Evolutionary conservation across 2,888 invertebrate genomes (phyloP).

Genomic region (Leptura quadrifasciata): DNA sequence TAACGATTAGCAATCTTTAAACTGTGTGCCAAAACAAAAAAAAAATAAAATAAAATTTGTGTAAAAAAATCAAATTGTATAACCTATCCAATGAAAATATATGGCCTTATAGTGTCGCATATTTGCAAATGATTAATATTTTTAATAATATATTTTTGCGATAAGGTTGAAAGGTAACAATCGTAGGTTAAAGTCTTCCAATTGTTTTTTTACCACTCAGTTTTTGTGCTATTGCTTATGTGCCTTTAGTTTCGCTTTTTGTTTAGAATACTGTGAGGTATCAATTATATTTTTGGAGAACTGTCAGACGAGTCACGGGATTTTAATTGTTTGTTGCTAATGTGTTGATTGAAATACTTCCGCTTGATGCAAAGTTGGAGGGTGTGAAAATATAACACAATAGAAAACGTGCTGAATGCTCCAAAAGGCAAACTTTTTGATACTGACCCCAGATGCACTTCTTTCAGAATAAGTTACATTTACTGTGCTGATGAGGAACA

Average conservation of each 20-base stretch:
- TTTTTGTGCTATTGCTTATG: constrained; percentile 2
- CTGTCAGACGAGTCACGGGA: background rate
- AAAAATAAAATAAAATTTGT: constrained; percentile 25
- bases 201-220: constrained; percentile 46
- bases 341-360: too few relatives aligned
- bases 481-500: too few relatives aligned
- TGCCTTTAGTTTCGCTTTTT: background rate
- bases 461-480: too few relatives aligned
- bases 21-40: constrained; percentile 61
- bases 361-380: too few relatives aligned
- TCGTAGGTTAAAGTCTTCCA: constrained; percentile 70
- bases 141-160: constrained; percentile 71
- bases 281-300: background rate
- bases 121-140: constrained; percentile 61
- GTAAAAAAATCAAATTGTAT: constrained; percentile 57
- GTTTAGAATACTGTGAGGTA: constrained; percentile 10
- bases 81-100: constrained; percentile 69
- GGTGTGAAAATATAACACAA: too few relatives aligned
- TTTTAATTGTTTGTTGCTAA: background rate
- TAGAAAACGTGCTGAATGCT: too few relatives aligned
- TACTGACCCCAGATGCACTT: too few relatives aligned
- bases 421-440: too few relatives aligned
- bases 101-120: constrained; percentile 70
- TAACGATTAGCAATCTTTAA: constrained; percentile 53
- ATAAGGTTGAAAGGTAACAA: constrained; percentile 59